Evolutionary conservation across 2,113 vertebrate species (phyloP).

Genomic region (Poeciliopsis turrubarensis): DNA sequence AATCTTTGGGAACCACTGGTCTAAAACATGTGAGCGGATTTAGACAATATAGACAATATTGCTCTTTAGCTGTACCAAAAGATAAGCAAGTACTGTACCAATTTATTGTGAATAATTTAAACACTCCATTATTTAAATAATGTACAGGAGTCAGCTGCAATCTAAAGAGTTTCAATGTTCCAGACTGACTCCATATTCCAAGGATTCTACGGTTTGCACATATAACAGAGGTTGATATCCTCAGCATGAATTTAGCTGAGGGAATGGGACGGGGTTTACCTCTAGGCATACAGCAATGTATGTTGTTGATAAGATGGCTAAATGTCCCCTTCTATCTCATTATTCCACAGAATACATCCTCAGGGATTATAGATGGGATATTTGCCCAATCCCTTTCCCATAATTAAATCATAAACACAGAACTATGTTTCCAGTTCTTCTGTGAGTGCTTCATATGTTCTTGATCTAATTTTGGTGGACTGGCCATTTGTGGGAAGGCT

Average conservation of each 20-base stretch:
- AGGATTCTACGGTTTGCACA: background rate
- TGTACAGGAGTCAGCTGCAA: background rate
- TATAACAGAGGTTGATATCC: background rate
- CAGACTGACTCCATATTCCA: background rate
- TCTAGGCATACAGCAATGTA: background rate
- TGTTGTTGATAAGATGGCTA: slow-evolving; percentile 5
- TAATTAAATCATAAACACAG: too few species aligned
- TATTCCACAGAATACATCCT: too few species aligned
- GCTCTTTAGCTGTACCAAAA: slow-evolving; percentile 3
- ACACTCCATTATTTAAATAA: slow-evolving; percentile 3
- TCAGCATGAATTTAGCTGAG: background rate
- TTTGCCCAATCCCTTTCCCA: too few species aligned
- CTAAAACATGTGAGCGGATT: too few species aligned
- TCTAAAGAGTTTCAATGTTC: background rate
- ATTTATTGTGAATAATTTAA: background rate
- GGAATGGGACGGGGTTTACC: background rate
- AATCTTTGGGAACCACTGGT: too few species aligned
- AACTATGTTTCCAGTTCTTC: too few species aligned
- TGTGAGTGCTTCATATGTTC: too few species aligned
- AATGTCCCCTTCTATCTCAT: slow-evolving; percentile 2
- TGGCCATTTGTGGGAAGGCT: too few species aligned
- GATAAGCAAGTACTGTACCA: background rate
- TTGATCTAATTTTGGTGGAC: too few species aligned
- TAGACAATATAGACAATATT: slow-evolving; percentile 23
- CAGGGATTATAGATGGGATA: too few species aligned